phyloP scores from a whole-genome alignment of 2,113 vertebrate genomes.

The Sinocyclocheilus grahami region DNA sequence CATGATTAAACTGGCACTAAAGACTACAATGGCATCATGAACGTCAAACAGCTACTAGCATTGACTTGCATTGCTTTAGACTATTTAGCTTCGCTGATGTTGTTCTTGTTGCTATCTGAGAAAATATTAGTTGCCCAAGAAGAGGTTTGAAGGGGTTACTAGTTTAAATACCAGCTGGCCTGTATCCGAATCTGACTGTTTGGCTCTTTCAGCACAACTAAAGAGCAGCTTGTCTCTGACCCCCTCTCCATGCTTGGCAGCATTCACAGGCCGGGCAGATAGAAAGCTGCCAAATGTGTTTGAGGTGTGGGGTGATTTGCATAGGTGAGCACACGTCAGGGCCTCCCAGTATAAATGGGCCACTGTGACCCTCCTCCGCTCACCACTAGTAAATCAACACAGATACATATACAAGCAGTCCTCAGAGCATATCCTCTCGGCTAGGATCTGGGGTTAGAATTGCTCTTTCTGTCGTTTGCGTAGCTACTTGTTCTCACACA shows the following conservation, averaged over 20 bases:
- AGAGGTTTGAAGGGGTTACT: not conserved
- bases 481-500: conserved; percentile 36
- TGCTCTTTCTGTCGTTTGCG: conserved; percentile 19
- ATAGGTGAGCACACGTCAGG: conserved; percentile 72
- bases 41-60: not conserved
- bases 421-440: conserved; percentile 28
- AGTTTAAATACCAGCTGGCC: conserved; percentile 1
- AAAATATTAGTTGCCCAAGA: conserved; percentile 9
- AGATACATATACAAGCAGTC: conserved; percentile 33
- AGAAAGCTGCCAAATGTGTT: conserved; percentile 74
- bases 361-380: conserved; percentile 68
- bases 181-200: conserved; percentile 7
- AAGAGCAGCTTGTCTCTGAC: conserved; percentile 34
- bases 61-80: conserved; percentile 2
- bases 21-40: not conserved
- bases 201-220: conserved; percentile 29
- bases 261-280: conserved; percentile 54
- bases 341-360: conserved; percentile 79
- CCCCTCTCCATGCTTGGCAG: conserved; percentile 39
- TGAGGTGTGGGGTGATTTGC: conserved; percentile 74
- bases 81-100: not conserved
- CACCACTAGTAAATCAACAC: conserved; percentile 69
- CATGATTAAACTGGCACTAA: not conserved
- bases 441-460: conserved; percentile 26
- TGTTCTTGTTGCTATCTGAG: not conserved